A percentile compares a stretch with the other conserved stretches of the same genome.
phyloP scores from a whole-genome alignment of 2,113 vertebrate species.

The Brachyistius frenatus region DNA sequence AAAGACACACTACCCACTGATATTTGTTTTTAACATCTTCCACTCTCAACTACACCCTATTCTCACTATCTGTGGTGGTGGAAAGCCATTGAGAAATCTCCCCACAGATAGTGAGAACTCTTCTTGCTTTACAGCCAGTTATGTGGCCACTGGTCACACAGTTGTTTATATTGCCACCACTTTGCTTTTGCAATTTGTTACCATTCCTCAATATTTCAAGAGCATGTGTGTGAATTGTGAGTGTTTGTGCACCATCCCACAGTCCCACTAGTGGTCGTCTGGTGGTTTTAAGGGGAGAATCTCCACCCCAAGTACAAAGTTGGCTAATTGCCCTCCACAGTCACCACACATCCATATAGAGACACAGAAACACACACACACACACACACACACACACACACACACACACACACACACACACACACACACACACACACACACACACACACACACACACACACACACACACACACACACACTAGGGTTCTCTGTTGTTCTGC shows the following conservation, averaged over 20 bases:
- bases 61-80: slow-evolving; percentile 5
- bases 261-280: slow-evolving; percentile 72
- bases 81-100: slow-evolving; percentile 49
- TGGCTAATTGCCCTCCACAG: slow-evolving; percentile 76
- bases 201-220: slow-evolving; percentile 64
- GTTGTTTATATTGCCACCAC: slow-evolving; percentile 75
- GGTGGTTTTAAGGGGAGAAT: slow-evolving; percentile 66
- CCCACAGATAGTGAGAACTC: slow-evolving; percentile 53
- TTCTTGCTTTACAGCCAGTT: slow-evolving; percentile 56
- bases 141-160: slow-evolving; percentile 76
- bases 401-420: slow-evolving; percentile 31
- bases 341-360: slow-evolving; percentile 52
- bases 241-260: slow-evolving; percentile 49
- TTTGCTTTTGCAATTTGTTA: slow-evolving; percentile 72
- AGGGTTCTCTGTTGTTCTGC: slow-evolving; percentile 61
- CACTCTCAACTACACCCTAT: neutral
- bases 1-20: slow-evolving; percentile 37
- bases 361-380: slow-evolving; percentile 35
- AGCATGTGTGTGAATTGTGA: slow-evolving; percentile 43
- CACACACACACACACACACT: slow-evolving; percentile 32
- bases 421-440: slow-evolving; percentile 12
- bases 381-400: slow-evolving; percentile 55
- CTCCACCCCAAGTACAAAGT: slow-evolving; percentile 72
- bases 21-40: slow-evolving; percentile 50
- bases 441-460: slow-evolving; percentile 34